These are phyloP conservation scores for Sarcophaga bullata DNA, from an alignment of 1,140 invertebrate species.

Conservation along the genomic window DNA sequence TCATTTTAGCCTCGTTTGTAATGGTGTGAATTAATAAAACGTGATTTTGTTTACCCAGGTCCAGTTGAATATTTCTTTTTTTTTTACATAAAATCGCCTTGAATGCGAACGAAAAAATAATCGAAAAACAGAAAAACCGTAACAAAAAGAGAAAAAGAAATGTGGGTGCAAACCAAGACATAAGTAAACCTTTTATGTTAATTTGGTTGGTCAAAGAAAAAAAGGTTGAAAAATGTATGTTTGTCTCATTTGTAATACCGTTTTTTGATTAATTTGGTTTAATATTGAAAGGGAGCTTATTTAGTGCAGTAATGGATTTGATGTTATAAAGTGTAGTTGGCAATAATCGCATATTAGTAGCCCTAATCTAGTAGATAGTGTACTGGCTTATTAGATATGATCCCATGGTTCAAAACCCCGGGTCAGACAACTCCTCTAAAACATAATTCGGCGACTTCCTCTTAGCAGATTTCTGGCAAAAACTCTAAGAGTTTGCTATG, in stretches of 20 bases:
- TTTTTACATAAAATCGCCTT: neutral
- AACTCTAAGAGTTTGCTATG: too few relatives aligned
- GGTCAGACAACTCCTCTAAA: too few relatives aligned
- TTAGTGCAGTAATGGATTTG: neutral
- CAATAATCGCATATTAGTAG: too few relatives aligned
- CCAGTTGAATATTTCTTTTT: neutral
- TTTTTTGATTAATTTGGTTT: neutral
- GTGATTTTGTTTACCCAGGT: conserved; percentile 37
- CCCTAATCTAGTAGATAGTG: too few relatives aligned
- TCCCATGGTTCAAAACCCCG: too few relatives aligned
- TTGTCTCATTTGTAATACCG: too few relatives aligned
- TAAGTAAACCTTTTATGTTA: neutral
- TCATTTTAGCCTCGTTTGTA: conserved; percentile 27
- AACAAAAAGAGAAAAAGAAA: conserved; percentile 8
- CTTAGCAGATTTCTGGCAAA: too few relatives aligned
- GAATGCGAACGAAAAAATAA: neutral
- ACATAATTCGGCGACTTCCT: too few relatives aligned
- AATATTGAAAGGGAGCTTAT: neutral
- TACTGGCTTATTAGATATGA: too few relatives aligned
- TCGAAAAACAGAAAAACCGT: neutral
- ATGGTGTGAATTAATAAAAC: conserved; percentile 36
- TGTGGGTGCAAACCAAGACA: conserved; percentile 29
- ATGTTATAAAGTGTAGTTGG: neutral
- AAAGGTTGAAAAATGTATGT: too few relatives aligned
- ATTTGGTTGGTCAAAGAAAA: too few relatives aligned